phyloP scores from a whole-genome alignment of 1,140 invertebrate species.

The Oscheius sp. region DNA sequence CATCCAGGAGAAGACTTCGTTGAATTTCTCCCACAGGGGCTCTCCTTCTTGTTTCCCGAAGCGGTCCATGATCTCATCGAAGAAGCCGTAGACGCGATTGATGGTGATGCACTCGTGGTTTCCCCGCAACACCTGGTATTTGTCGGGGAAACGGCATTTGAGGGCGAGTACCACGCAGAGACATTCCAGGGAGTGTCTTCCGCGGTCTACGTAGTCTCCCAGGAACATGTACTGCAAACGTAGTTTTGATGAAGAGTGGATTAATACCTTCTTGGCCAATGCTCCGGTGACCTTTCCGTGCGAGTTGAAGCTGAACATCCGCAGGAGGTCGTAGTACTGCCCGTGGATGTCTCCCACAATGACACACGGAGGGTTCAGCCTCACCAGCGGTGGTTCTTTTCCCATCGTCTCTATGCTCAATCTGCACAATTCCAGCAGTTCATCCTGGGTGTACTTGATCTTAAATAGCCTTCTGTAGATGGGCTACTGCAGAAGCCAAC shows the following conservation, averaged over 20 bases:
- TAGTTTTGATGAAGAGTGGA: no score
- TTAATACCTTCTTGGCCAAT: no score
- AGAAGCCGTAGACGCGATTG: constrained; percentile 68
- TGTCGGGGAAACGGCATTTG: constrained; percentile 43
- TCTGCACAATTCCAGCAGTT: neutral
- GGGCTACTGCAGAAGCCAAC: no score
- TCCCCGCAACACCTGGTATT: constrained; percentile 69
- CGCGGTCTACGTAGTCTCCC: constrained; percentile 13
- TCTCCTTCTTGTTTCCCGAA: constrained; percentile 8
- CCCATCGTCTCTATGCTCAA: neutral
- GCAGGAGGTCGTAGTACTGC: neutral
- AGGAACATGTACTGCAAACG: no score
- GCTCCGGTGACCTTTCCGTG: no score
- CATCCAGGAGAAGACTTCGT: constrained; percentile 62
- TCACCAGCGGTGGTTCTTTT: neutral
- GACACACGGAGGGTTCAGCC: neutral
- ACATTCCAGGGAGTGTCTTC: neutral
- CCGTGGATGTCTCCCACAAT: no score
- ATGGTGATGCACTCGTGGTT: constrained; percentile 71
- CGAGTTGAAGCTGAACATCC: neutral
- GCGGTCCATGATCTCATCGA: constrained; percentile 56
- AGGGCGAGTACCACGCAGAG: neutral
- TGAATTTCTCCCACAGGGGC: constrained; percentile 58
- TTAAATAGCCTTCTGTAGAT: no score
- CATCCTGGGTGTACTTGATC: neutral